Percentiles rank a stretch among this genome's conserved stretches.
Conservation (phyloP, 2,113 vertebrate species). For the Lethenteron camtschaticum region DNA sequence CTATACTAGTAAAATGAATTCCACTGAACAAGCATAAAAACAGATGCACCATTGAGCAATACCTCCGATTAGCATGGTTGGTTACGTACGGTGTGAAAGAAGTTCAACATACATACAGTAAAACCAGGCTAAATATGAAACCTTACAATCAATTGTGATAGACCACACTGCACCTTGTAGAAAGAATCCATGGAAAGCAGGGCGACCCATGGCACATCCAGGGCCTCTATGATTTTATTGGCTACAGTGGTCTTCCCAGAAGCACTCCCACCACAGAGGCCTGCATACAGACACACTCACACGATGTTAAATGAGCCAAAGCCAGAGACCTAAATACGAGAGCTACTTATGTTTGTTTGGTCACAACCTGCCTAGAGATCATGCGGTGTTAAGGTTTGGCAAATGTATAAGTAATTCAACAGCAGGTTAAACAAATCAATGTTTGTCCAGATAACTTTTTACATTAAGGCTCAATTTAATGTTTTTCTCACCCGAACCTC, state of each 20-base stretch:
- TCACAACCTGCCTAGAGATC: too few relatives aligned
- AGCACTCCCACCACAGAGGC: constrained; percentile 57
- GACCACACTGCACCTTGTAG: constrained; percentile 35
- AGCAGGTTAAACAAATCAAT: too few relatives aligned
- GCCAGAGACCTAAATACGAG: too few relatives aligned
- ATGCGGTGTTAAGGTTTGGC: too few relatives aligned
- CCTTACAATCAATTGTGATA: not conserved
- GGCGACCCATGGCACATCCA: constrained; percentile 68
- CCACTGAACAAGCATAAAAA: not conserved
- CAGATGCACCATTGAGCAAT: not conserved
- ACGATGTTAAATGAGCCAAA: too few relatives aligned
- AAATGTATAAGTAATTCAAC: too few relatives aligned
- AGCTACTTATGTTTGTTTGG: too few relatives aligned
- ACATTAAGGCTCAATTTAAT: too few relatives aligned
- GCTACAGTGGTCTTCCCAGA: constrained; percentile 67
- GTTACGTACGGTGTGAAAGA: not conserved
- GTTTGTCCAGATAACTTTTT: too few relatives aligned
- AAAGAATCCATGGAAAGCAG: constrained; percentile 70
- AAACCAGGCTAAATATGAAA: not conserved
- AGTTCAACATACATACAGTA: not conserved
- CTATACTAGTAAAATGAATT: not conserved
- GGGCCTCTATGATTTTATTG: constrained; percentile 57
- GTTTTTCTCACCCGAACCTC: too few relatives aligned
- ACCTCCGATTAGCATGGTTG: not conserved
- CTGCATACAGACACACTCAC: constrained; percentile 14